Evolutionary conservation across 2,888 invertebrate genomes (phyloP), one percentile per base, ranked within the genome.

Genomic region (Eremobia ochroleuca): DNA sequence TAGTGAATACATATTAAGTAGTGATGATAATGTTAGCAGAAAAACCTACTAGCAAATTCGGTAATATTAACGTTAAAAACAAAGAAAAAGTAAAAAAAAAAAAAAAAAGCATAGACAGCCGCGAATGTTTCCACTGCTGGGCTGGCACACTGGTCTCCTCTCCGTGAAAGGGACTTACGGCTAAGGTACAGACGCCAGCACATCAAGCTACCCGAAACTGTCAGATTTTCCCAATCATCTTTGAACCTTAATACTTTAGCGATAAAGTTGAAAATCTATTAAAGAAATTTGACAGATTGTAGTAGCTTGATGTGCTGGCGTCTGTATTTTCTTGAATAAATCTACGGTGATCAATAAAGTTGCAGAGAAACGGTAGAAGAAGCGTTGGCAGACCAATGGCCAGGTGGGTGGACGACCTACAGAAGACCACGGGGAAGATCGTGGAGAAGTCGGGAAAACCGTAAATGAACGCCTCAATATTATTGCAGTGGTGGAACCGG

Each of bases 1-100:
- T 85, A 58, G n/a, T 59, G 73, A 74, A 85, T 76, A 72, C 85
- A 76, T 75, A 83, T 34, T 76, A 81, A 65, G 55, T 85, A 49
- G 66, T 25, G n/a, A 67, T 65, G 52, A 75, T 46, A 68, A 55
- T 65, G 49, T 59, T 52, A 49, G 49, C 66, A 80, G 55, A 66
- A 73, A 62, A 59, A 55, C 31, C n/a, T 65, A 55, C 2, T n/a
- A 37, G 18, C 37, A 61, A 49, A 61, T 46, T 65, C 46, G 15
- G n/a, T 74, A 68, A 18, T 34, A 34, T 11, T 6, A n/a, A 15
- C 40, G 13, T 31, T 31, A 1, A 73, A 8, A 65, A 34, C n/a
- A n/a, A n/a, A n/a, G n/a, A n/a, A n/a, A 46, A 43, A 15, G 0
- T 3, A 1, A 3, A 13, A 8, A 28, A 37, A 40, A 2, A 4